Evolutionary conservation across 2,888 invertebrate genomes (phyloP), one percentile per base, ranked within the genome.

Genomic region (Belgica antarctica): DNA sequence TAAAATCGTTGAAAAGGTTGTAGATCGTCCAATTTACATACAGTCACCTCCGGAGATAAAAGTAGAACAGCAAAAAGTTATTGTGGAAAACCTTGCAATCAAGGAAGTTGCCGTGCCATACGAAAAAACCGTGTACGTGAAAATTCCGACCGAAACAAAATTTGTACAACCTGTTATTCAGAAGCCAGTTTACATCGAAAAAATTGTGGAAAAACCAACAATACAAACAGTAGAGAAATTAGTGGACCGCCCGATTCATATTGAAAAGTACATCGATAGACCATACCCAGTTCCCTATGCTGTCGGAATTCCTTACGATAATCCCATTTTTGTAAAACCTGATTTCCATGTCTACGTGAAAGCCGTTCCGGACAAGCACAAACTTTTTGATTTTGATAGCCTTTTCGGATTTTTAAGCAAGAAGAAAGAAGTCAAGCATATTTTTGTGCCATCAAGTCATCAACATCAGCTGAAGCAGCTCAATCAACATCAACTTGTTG

Each of bases 21-120:
- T 82, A 0, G 82, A 75, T 15, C 73, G 72, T 7, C 75, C 75
- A 0, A 72, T 73, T 12, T 73, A 72, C 12, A 73, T 75, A 1
- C 74, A 75, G 8, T 22, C 66, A 41, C 62, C 46, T 17, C 71
- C 71, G 15, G 41, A 65, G 12, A 47, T 71, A 59, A 75, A 83
- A 70, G 80, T 87, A 31, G 82, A 88, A 0, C 86, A 87, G 74
- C 86, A 85, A 73, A 83, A 84, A 1, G 81, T 85, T 0, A 74
- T 78, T 17, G 73, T 81, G 0, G 85, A 84, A 63, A 83, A 77
- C 25, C 79, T 80, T 17, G 77, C 81, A 12, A 34, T 68, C 3
- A 68, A 57, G 24, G 68, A 68, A 1, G 75, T 31, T 75, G 75
- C 69, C 73, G 74, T 72, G 27, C 72, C 72, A n/a, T 17, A 28